phyloP scores from a whole-genome alignment of 1,140 invertebrate genomes.

The Aphelenchoides fujianensis region DNA sequence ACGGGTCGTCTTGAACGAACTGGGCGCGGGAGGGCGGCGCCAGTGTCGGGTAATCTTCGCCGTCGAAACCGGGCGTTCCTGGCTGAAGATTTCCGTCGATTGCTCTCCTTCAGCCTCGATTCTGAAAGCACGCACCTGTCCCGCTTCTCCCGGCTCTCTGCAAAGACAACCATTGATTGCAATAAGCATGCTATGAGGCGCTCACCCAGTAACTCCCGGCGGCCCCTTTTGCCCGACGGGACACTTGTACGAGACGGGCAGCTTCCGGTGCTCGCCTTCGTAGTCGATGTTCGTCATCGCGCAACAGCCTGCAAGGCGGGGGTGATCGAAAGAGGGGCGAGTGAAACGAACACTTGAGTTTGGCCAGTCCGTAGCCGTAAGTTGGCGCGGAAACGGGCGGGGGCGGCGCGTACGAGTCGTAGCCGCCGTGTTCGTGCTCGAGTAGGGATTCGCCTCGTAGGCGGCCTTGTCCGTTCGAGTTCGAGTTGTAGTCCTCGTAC shows the following conservation, averaged over 20 bases:
- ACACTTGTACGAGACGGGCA: slow-evolving; percentile 21
- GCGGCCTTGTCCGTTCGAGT: not conserved
- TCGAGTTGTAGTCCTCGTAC: not conserved
- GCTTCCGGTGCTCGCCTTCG: slow-evolving; percentile 15
- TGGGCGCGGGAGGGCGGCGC: not conserved
- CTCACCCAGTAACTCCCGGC: slow-evolving; percentile 29
- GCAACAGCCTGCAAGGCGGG: slow-evolving; percentile 10
- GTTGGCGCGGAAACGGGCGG: not conserved
- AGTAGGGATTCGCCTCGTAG: too few species aligned
- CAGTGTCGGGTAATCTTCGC: slow-evolving; percentile 32
- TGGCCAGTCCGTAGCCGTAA: slow-evolving; percentile 20
- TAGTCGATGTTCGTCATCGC: slow-evolving; percentile 22
- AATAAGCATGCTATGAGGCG: too few species aligned
- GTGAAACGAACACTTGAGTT: slow-evolving; percentile 6
- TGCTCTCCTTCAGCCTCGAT: too few species aligned
- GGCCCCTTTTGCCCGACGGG: slow-evolving; percentile 23
- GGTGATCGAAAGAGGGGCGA: not conserved
- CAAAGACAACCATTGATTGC: too few species aligned
- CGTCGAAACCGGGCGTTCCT: slow-evolving; percentile 22
- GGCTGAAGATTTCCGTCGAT: too few species aligned
- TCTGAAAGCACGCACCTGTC: too few species aligned
- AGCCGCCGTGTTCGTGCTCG: not conserved
- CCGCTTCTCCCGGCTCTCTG: too few species aligned
- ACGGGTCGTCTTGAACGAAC: not conserved
- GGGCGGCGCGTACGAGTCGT: not conserved